Conservation (phyloP, 92 coral and sea anemone genomes). For the Actinostola sp. region DNA sequence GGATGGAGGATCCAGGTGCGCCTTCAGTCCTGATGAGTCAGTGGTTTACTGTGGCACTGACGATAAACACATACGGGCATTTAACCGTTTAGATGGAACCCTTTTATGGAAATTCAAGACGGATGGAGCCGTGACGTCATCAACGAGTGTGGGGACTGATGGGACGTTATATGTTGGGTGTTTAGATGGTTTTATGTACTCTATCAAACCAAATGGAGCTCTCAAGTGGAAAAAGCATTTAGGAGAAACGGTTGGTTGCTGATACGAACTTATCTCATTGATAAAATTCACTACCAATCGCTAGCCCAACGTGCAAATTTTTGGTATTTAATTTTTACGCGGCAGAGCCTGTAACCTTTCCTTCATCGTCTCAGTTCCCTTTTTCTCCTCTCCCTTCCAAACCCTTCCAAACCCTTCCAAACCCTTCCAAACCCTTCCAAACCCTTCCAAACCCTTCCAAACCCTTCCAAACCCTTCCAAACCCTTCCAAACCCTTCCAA, state of each 20-base stretch:
- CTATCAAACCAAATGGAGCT: constrained; percentile 79
- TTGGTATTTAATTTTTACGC: too few species aligned
- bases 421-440: too few species aligned
- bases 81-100: constrained; percentile 80
- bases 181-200: constrained; percentile 81
- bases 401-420: too few species aligned
- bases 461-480: too few species aligned
- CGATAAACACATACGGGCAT: constrained; percentile 84
- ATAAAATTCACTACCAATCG: too few species aligned
- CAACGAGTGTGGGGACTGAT: constrained; percentile 78
- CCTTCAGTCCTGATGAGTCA: constrained; percentile 75
- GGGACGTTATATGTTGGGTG: constrained; percentile 87
- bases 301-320: too few species aligned
- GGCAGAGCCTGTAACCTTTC: too few species aligned
- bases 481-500: too few species aligned
- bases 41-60: constrained; percentile 94
- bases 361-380: too few species aligned
- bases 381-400: too few species aligned
- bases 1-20: constrained; percentile 94
- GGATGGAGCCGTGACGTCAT: constrained; percentile 87
- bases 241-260: constrained; percentile 51
- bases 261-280: too few species aligned
- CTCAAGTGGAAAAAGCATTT: constrained; percentile 76
- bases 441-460: too few species aligned
- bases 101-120: constrained; percentile 86